These are phyloP conservation scores for Cerastis rubricosa DNA, from an alignment of 2,888 invertebrate genomes.

Conservation along the genomic window DNA sequence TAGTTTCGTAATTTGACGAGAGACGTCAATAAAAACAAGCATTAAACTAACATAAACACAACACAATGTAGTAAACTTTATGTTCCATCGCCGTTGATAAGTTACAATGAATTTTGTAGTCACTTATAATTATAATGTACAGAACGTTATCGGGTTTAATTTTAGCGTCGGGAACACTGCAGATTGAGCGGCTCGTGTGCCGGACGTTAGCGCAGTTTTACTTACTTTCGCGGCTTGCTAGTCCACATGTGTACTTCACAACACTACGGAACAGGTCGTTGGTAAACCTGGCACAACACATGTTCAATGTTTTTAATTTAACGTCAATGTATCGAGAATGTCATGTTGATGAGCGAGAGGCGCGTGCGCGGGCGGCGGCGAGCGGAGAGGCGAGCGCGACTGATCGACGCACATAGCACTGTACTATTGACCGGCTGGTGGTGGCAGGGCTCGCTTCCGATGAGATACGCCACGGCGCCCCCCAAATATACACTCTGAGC, in stretches of 20 bases:
- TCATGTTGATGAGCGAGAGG: constrained; percentile 79
- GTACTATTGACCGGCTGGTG: constrained; percentile 78
- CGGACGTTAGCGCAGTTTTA: constrained; percentile 60
- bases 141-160: constrained; percentile 73
- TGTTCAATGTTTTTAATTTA: constrained; percentile 78
- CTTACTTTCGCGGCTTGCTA: constrained; percentile 88
- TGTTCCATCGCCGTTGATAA: constrained; percentile 67
- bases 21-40: constrained; percentile 55
- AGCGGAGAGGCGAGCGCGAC: constrained; percentile 72
- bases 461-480: constrained; percentile 73
- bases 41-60: constrained; percentile 60
- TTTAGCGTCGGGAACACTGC: constrained; percentile 72
- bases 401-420: constrained; percentile 84
- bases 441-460: constrained; percentile 73
- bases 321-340: constrained; percentile 78
- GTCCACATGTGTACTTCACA: constrained; percentile 89
- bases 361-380: constrained; percentile 72
- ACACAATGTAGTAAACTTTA: constrained; percentile 61
- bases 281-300: constrained; percentile 87
- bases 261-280: constrained; percentile 88
- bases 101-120: constrained; percentile 66
- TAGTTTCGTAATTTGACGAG: constrained; percentile 46
- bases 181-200: constrained; percentile 30
- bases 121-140: constrained; percentile 58
- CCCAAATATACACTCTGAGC: constrained; percentile 78